Evolutionary conservation across 2,113 vertebrate species (phyloP), one percentile per base, ranked within the genome.

Genomic region (Caretta caretta): DNA sequence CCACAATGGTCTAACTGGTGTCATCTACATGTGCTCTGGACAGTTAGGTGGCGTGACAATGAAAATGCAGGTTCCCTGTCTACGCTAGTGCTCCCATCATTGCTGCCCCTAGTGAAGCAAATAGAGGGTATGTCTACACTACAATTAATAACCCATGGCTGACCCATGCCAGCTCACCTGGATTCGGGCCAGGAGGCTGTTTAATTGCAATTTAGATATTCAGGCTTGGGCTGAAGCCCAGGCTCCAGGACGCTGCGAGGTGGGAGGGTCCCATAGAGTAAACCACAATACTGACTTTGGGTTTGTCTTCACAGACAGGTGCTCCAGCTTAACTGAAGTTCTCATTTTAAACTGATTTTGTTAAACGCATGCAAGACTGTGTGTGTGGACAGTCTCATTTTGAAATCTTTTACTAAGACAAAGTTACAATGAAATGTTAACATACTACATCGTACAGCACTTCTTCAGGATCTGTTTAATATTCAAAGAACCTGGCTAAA

Each of bases 311-410:
- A 75, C 13, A 42, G 35, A 29, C 10, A 59, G 1, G 20, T 3
- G 0, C 0, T 59, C 2, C 24, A 35, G 42, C 79, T 81, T 80
- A 80, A 76, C 42, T 42, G 25, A 57, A 6, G 5, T 29, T 22
- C 54, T 29, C 72, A 80, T 1, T 69, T 19, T 80, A 46, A 83
- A 38, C 38, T 22, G 29, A 75, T 82, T 75, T n/a, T 29, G 31
- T 59, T 46, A 49, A 17, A 4, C 25, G 51, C 56, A 5, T 8
- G 1, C 0, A 1, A 80, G 24, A 80, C 59, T 8, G 4, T n/a
- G 14, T 65, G 62, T 35, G 4, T 69, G 35, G 31, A 69, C 7
- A 69, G 12, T 31, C 27, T 62, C 12, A 29, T 62, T 62, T 31
- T 62, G 29, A 31, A 62, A 31, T 13, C 6, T 13, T 62, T 62